Evolutionary conservation across 2,113 vertebrate species (phyloP).

Genomic region (Ovis canadensis): DNA sequence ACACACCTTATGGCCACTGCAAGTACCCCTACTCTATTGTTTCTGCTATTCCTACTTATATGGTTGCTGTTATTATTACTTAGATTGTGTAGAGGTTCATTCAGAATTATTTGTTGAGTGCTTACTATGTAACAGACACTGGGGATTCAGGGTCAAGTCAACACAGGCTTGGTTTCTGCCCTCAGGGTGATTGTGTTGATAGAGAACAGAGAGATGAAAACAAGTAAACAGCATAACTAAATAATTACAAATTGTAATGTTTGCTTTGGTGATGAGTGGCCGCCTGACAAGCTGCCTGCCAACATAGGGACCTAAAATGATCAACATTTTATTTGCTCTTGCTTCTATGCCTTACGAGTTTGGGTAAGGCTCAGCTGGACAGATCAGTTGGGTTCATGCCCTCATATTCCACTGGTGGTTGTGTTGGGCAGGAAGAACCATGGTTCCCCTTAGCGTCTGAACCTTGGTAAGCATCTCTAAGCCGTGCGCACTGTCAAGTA

Average conservation of each 20-base stretch:
- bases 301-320: not conserved
- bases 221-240: not conserved
- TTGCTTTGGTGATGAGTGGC: not conserved
- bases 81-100: not conserved
- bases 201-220: not conserved
- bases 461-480: not conserved
- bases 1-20: not conserved
- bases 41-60: fast-evolving
- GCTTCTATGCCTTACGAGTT: not conserved
- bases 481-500: fast-evolving
- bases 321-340: not conserved
- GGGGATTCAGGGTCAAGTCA: not conserved
- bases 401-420: not conserved
- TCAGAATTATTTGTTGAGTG: not conserved
- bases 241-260: not conserved
- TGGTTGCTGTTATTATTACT: not conserved
- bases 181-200: not conserved
- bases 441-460: not conserved
- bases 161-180: not conserved
- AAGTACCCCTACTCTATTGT: not conserved
- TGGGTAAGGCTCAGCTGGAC: not conserved
- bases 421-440: not conserved
- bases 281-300: not conserved
- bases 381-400: not conserved
- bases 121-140: not conserved